A percentile compares a stretch with the other conserved stretches of the same genome.
phyloP scores from a whole-genome alignment of 2,113 vertebrate species.

The Caretta caretta region DNA sequence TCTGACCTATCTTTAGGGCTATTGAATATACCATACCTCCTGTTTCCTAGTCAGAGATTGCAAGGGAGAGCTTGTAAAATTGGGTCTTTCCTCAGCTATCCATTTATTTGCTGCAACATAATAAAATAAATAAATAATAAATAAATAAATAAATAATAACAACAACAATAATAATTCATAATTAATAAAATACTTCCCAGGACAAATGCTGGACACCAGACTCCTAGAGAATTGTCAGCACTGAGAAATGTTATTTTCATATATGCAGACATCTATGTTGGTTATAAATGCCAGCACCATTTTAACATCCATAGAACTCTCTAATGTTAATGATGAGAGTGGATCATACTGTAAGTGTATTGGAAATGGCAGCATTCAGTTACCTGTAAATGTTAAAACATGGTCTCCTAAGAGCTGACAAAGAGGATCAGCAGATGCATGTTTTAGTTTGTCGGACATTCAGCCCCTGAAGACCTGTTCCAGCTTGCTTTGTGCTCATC shows the following conservation, averaged over 20 bases:
- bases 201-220: background rate
- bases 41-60: background rate
- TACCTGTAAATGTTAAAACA: conserved; percentile 74
- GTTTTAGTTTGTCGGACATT: conserved; percentile 40
- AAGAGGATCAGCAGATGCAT: conserved; percentile 64
- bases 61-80: background rate
- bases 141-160: background rate
- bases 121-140: background rate
- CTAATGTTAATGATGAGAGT: conserved; percentile 60
- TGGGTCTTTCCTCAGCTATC: background rate
- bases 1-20: background rate
- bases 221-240: background rate
- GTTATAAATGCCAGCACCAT: conserved; percentile 61
- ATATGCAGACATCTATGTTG: background rate
- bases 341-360: conserved; percentile 44
- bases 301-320: conserved; percentile 42
- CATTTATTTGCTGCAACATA: background rate
- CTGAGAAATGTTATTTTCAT: conserved; percentile 16
- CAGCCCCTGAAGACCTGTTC: conserved; percentile 51
- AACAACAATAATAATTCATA: background rate
- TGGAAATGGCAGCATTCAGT: conserved; percentile 64
- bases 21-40: background rate
- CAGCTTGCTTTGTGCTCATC: conserved; percentile 14
- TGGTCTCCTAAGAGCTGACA: conserved; percentile 69
- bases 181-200: background rate